A percentile compares a stretch with the other conserved stretches of the same genome.
Evolutionary conservation across 2,797 vertebrate species (phyloP).

Genomic region (Nothura maculosa): DNA sequence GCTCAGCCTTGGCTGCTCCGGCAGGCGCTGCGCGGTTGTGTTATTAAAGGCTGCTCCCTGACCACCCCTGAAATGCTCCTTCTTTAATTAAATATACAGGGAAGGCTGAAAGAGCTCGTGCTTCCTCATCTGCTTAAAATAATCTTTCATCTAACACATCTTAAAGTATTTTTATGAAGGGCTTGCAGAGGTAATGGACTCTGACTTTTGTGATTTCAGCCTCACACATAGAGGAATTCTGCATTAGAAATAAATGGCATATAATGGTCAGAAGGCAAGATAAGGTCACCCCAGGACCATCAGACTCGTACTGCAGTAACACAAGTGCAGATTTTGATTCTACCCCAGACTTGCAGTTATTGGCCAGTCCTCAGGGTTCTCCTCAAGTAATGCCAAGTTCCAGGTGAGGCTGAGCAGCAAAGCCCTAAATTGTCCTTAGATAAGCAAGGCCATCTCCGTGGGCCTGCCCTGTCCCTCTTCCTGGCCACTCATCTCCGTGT

Average conservation of each 20-base stretch:
- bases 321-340: neutral
- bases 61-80: neutral
- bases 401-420: neutral
- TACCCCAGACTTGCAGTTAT: neutral
- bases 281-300: neutral
- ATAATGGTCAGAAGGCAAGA: neutral
- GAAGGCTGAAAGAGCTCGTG: neutral
- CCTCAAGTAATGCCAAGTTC: neutral
- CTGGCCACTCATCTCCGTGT: neutral
- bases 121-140: neutral
- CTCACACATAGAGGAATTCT: neutral
- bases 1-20: neutral
- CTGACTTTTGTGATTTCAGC: neutral
- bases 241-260: neutral
- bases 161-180: neutral
- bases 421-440: neutral
- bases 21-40: neutral
- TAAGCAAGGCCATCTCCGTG: rapidly evolving
- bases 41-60: conserved; percentile 3
- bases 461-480: neutral
- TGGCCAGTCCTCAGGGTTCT: neutral
- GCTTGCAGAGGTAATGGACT: neutral
- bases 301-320: neutral
- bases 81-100: neutral
- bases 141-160: neutral